A percentile compares a stretch with the other conserved stretches of the same genome.
Conservation (phyloP, 1,140 invertebrate genomes). For the Drosophila sucinea region DNA sequence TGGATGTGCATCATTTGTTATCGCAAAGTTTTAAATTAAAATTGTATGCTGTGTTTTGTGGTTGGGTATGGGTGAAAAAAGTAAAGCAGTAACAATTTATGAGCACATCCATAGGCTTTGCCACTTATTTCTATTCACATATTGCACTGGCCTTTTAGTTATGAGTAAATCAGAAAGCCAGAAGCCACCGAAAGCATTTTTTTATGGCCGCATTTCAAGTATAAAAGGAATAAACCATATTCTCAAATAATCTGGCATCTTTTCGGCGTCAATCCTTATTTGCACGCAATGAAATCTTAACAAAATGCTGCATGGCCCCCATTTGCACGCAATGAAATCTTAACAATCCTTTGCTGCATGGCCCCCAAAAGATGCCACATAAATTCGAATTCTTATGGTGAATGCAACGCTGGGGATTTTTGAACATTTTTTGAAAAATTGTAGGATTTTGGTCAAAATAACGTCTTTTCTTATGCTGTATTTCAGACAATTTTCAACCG, state of each 20-base stretch:
- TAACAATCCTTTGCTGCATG: too few species aligned
- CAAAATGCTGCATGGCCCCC: background rate
- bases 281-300: constrained; percentile 3
- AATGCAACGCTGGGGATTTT: too few species aligned
- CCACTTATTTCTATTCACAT: constrained; percentile 25
- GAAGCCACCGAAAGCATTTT: too few species aligned
- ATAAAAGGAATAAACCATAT: background rate
- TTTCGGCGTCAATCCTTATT: background rate
- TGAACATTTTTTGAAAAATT: too few species aligned
- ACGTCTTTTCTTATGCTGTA: too few species aligned
- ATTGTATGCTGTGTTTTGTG: constrained; percentile 30
- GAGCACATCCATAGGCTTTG: constrained; percentile 57
- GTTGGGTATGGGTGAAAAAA: constrained; percentile 11
- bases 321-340: too few species aligned
- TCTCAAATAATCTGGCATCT: background rate
- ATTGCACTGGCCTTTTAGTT: constrained; percentile 66
- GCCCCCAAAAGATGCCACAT: too few species aligned
- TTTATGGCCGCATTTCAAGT: background rate
- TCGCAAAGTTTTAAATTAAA: constrained; percentile 81
- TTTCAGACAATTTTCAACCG: too few species aligned
- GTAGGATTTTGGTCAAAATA: too few species aligned
- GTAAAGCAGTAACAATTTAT: constrained; percentile 54
- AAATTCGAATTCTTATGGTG: too few species aligned
- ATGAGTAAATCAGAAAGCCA: constrained; percentile 36
- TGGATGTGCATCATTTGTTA: constrained; percentile 78